Conservation (phyloP, 1,140 invertebrate genomes). For the Leptonema lineaticorne region DNA sequence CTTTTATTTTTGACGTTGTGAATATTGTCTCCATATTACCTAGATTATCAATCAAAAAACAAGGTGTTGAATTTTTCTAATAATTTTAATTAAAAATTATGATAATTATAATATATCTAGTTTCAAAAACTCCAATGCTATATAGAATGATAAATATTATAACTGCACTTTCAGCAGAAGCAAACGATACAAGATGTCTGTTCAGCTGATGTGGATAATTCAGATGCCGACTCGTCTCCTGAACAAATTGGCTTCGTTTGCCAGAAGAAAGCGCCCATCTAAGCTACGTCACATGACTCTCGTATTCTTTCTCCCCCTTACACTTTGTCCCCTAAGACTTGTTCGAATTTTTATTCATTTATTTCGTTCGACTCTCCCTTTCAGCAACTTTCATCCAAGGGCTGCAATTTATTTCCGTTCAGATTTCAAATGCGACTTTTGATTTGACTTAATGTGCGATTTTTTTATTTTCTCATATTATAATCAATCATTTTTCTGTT, state of each 20-base stretch:
- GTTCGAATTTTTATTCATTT: neutral
- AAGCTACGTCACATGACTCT: neutral
- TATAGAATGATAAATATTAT: no score
- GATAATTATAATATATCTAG: no score
- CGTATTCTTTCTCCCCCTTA: neutral
- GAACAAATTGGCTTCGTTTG: slow-evolving; percentile 16
- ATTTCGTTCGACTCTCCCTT: no score
- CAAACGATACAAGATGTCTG: neutral
- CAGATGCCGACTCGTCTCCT: slow-evolving; percentile 11
- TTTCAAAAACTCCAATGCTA: no score
- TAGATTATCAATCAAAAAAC: no score
- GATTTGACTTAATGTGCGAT: neutral
- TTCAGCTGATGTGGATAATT: slow-evolving; percentile 11
- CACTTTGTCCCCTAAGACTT: neutral
- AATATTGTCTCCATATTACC: no score
- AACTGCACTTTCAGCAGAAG: neutral
- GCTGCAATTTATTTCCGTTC: no score
- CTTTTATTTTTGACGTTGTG: no score
- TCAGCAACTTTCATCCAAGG: no score
- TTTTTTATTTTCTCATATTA: neutral
- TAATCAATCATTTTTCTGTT: neutral
- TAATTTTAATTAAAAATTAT: no score
- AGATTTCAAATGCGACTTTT: neutral
- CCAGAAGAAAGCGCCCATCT: neutral
- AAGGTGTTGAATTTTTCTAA: no score